phyloP scores from a whole-genome alignment of 2,888 invertebrate species.

The Chrysomela aeneicollis region DNA sequence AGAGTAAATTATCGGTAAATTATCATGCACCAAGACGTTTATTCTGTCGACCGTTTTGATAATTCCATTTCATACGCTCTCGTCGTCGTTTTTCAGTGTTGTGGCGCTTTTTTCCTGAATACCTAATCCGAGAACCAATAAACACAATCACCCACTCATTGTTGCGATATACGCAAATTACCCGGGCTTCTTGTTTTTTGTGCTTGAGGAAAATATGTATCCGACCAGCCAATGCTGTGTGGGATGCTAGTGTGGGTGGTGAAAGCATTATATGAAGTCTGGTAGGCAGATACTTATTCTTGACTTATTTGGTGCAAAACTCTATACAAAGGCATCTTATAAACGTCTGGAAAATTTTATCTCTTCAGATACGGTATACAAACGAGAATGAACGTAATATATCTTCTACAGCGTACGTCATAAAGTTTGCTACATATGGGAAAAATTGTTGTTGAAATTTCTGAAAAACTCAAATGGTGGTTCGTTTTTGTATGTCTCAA shows the following conservation, averaged over 20 bases:
- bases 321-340: neutral
- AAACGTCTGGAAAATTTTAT: neutral
- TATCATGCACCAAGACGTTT: too few species aligned
- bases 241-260: neutral
- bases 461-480: too few species aligned
- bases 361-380: neutral
- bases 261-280: conserved; percentile 2
- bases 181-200: neutral
- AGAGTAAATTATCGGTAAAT: too few species aligned
- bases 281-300: conserved; percentile 2
- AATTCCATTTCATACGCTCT: too few species aligned
- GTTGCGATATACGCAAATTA: neutral
- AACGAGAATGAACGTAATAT: neutral
- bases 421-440: too few species aligned
- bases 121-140: neutral
- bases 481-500: too few species aligned
- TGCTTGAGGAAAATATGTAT: neutral
- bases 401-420: too few species aligned
- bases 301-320: conserved; percentile 1
- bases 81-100: too few species aligned
- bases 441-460: too few species aligned
- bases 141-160: neutral
- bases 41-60: too few species aligned
- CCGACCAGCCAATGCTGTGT: neutral
- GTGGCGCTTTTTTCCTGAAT: too few species aligned